These are phyloP conservation scores for Leptosomus discolor DNA, from an alignment of 2,113 vertebrate genomes.

Conservation along the genomic window DNA sequence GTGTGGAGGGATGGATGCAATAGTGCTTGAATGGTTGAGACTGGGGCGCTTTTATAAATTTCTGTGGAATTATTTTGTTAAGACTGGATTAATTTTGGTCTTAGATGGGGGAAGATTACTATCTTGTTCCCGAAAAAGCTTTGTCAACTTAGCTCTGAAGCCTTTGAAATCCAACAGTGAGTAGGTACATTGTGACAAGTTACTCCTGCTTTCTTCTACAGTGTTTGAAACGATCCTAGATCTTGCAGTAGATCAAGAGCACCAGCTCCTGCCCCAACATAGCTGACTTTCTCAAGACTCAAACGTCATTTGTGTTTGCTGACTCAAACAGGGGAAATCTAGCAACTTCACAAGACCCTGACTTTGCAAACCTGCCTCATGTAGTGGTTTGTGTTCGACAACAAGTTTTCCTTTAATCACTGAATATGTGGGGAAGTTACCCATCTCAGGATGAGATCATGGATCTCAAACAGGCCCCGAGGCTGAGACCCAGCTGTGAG, in stretches of 20 bases:
- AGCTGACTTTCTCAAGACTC: not conserved
- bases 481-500: not conserved
- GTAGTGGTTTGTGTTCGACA: not conserved
- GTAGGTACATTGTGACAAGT: not conserved
- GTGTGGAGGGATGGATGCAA: no score
- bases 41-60: not conserved
- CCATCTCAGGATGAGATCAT: not conserved
- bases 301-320: rapidly evolving
- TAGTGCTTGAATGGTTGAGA: not conserved
- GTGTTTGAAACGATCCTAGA: not conserved
- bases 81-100: not conserved
- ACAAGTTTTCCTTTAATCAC: not conserved
- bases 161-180: not conserved
- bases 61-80: not conserved
- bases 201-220: not conserved
- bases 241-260: not conserved
- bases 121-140: not conserved
- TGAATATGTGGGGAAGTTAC: not conserved
- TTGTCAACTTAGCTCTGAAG: not conserved
- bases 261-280: not conserved
- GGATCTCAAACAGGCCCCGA: not conserved
- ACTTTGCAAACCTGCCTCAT: not conserved
- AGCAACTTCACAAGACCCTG: not conserved
- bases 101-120: no score
- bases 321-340: rapidly evolving